A percentile compares a stretch with the other conserved stretches of the same genome.
These are phyloP conservation scores for Copidosoma aretas DNA, from an alignment of 2,888 invertebrate species.

Conservation along the genomic window DNA sequence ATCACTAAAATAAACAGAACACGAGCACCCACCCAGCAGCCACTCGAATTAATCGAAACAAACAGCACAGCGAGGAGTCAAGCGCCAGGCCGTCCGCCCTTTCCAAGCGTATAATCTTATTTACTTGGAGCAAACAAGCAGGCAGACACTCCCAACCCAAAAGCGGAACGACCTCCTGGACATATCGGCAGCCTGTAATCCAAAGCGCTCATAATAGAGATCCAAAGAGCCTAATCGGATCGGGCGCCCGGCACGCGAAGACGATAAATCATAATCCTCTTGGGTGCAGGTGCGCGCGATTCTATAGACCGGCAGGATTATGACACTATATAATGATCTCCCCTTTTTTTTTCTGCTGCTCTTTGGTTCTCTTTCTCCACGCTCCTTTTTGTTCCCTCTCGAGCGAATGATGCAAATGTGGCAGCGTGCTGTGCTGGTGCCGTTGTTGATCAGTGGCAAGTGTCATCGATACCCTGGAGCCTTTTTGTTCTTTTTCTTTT, in stretches of 20 bases:
- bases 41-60: neutral
- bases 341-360: neutral
- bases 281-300: constrained; percentile 11
- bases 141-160: neutral
- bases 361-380: constrained; percentile 19
- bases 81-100: neutral
- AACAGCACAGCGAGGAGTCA: neutral
- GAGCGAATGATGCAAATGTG: constrained; percentile 31
- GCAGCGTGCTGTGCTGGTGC: constrained; percentile 19
- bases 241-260: constrained; percentile 38
- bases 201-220: constrained; percentile 13
- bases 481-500: constrained; percentile 12
- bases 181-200: constrained; percentile 24
- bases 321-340: constrained; percentile 19
- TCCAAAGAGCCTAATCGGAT: constrained; percentile 43
- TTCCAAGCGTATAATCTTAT: neutral
- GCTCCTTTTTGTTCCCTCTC: constrained; percentile 26
- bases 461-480: constrained; percentile 7
- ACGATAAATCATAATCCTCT: constrained; percentile 42
- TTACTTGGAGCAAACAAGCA: neutral
- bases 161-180: too few species aligned
- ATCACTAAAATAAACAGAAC: too few species aligned
- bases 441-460: constrained; percentile 10
- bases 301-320: constrained; percentile 41
- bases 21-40: too few species aligned